Conservation (phyloP, 2,113 vertebrate genomes). For the Pseudorasbora parva region DNA sequence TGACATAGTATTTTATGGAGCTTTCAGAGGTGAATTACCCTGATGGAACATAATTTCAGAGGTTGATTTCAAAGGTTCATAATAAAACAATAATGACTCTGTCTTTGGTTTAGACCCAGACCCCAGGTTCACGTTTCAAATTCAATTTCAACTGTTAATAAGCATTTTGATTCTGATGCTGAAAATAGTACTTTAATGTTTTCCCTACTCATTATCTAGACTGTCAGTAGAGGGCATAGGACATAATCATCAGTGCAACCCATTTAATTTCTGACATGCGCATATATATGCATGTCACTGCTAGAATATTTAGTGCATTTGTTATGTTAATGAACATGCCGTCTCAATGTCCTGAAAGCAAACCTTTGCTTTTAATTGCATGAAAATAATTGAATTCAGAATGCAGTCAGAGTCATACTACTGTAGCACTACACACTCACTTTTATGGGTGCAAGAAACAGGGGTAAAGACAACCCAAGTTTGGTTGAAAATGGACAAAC, state of each 20-base stretch:
- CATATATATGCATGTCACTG: neutral
- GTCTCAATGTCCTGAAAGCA: neutral
- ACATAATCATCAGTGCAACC: too few relatives aligned
- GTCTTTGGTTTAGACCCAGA: conserved; percentile 12
- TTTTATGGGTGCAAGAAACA: neutral
- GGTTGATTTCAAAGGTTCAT: conserved; percentile 39
- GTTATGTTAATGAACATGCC: neutral
- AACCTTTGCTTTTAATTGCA: conserved; percentile 1
- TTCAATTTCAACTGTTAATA: conserved; percentile 30
- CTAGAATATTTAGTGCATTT: neutral
- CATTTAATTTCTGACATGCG: too few relatives aligned
- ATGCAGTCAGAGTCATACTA: neutral
- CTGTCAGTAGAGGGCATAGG: neutral
- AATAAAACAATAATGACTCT: conserved; percentile 23
- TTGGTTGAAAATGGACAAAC: too few relatives aligned
- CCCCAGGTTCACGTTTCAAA: neutral
- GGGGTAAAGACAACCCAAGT: too few relatives aligned
- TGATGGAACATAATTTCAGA: conserved; percentile 17
- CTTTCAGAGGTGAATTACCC: conserved; percentile 27
- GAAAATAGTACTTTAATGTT: neutral
- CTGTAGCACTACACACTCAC: neutral
- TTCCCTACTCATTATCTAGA: neutral
- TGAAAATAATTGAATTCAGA: neutral
- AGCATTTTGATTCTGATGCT: conserved; percentile 13
- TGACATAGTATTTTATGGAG: conserved; percentile 28